phyloP scores from a whole-genome alignment of 2,888 invertebrate genomes.

The Hypena proboscidalis region DNA sequence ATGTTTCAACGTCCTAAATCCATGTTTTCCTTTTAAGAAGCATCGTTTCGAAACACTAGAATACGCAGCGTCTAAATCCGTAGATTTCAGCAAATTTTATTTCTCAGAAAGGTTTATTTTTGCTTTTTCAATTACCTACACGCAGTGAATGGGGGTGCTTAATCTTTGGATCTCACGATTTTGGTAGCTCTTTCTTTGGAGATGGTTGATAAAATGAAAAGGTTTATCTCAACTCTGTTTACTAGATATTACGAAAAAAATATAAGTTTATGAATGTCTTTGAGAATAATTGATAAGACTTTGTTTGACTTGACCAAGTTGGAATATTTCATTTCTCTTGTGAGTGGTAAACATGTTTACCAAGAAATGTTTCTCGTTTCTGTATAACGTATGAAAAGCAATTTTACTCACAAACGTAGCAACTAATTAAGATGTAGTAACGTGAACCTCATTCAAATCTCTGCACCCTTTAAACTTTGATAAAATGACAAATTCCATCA shows the following conservation, averaged over 20 bases:
- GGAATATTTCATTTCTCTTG: too few species aligned
- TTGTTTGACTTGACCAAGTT: too few species aligned
- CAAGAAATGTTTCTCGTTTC: too few species aligned
- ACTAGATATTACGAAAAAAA: too few species aligned
- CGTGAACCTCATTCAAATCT: conserved; percentile 14
- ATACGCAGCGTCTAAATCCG: conserved; percentile 21
- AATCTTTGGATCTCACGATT: conserved; percentile 6
- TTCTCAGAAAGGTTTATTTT: conserved; percentile 16
- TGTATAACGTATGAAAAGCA: too few species aligned
- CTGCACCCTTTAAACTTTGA: conserved; percentile 30
- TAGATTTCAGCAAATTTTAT: conserved; percentile 23
- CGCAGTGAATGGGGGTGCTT: conserved; percentile 13
- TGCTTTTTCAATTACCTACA: conserved; percentile 28
- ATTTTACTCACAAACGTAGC: too few species aligned
- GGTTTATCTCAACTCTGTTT: too few species aligned
- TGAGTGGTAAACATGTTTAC: too few species aligned
- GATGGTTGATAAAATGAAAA: conserved; percentile 5
- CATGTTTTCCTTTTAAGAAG: conserved; percentile 30
- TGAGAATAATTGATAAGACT: too few species aligned
- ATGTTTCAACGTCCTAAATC: conserved; percentile 30
- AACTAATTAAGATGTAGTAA: conserved; percentile 10
- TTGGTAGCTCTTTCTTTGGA: conserved; percentile 1
- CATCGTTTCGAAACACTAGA: conserved; percentile 22
- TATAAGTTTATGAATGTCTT: neutral
- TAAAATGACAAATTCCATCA: conserved; percentile 34